phyloP scores from a whole-genome alignment of 2,888 invertebrate species.

The Phlogophora meticulosa region DNA sequence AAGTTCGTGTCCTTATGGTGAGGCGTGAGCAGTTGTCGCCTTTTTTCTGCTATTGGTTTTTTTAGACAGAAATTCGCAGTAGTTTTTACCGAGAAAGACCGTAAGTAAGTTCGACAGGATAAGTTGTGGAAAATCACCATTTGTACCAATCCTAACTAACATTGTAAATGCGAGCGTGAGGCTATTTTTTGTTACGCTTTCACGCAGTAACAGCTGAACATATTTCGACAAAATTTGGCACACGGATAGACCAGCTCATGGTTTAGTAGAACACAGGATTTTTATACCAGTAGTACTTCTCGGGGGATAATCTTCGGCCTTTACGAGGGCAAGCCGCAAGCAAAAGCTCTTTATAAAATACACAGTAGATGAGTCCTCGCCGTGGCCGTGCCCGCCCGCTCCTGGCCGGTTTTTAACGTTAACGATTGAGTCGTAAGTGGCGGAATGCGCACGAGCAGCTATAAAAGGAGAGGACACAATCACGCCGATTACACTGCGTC shows the following conservation, averaged over 20 bases:
- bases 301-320: no score
- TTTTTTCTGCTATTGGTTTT: neutral
- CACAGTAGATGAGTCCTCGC: constrained; percentile 1
- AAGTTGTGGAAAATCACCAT: neutral
- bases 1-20: neutral
- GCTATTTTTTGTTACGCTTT: no score
- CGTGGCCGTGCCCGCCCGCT: constrained; percentile 4
- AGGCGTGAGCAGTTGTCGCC: constrained; percentile 2
- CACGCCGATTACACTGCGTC: constrained; percentile 41
- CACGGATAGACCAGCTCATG: no score
- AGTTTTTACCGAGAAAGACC: neutral
- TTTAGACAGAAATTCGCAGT: neutral
- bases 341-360: constrained; percentile 19
- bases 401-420: constrained; percentile 44
- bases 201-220: no score
- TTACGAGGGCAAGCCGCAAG: no score
- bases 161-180: no score
- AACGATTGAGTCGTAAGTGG: constrained; percentile 56
- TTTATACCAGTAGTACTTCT: no score
- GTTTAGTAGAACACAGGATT: no score
- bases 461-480: constrained; percentile 59
- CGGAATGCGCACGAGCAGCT: constrained; percentile 57
- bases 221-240: no score
- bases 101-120: neutral
- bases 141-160: neutral